Conservation (phyloP, 2,888 invertebrate genomes). For the Spodoptera littoralis region DNA sequence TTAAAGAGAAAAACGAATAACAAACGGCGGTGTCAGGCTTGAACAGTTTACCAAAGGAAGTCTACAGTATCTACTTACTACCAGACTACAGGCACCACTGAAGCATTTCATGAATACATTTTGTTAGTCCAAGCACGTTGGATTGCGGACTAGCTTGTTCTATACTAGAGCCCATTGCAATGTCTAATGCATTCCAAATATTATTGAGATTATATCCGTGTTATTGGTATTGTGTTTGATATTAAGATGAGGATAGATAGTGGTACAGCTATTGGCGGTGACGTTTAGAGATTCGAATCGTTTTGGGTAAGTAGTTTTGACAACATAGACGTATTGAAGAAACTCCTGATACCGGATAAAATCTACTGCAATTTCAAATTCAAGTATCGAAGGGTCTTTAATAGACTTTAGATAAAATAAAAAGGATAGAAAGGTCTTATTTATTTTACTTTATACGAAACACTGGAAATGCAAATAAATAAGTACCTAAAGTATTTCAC, state of each 20-base stretch:
- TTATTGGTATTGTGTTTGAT: slow-evolving; percentile 16
- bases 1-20: no score
- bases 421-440: no score
- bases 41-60: slow-evolving; percentile 15
- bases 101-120: slow-evolving; percentile 35
- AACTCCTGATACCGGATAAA: no score
- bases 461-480: neutral
- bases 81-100: slow-evolving; percentile 6
- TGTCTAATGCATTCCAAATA: slow-evolving; percentile 52
- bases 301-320: no score
- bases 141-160: slow-evolving; percentile 34
- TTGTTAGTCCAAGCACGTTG: slow-evolving; percentile 46
- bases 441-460: no score
- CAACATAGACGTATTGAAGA: no score
- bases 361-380: no score
- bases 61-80: slow-evolving; percentile 8
- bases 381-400: no score
- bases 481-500: neutral
- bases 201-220: slow-evolving; percentile 26
- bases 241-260: no score
- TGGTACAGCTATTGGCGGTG: no score
- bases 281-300: no score
- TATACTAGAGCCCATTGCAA: slow-evolving; percentile 22
- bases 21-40: neutral
- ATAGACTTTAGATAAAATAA: no score